Conservation (phyloP, 2,797 vertebrate species). For the Centroberyx gerrardi region DNA sequence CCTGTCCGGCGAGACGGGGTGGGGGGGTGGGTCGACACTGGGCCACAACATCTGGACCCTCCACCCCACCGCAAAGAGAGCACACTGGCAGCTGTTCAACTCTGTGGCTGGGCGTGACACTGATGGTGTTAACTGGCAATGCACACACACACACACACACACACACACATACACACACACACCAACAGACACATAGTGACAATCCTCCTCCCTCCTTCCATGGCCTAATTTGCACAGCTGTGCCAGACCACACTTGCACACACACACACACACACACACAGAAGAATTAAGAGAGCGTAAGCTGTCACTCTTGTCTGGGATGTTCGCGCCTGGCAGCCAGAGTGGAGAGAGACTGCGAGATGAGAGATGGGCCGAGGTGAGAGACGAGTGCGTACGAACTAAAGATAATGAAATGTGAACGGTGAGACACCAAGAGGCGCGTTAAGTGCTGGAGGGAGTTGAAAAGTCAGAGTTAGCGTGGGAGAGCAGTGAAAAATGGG, state of each 20-base stretch:
- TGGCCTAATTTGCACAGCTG: constrained; percentile 90
- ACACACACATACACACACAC: constrained; percentile 18
- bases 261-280: constrained; percentile 23
- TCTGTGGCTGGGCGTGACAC: constrained; percentile 88
- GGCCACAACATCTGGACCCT: constrained; percentile 73
- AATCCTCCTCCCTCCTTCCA: constrained; percentile 77
- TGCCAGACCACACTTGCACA: constrained; percentile 45
- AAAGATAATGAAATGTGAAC: constrained; percentile 70
- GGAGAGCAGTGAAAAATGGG: constrained; percentile 38
- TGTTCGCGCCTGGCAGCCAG: constrained; percentile 50
- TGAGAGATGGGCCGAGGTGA: constrained; percentile 45
- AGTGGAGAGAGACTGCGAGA: constrained; percentile 26
- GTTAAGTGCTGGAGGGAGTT: constrained; percentile 71
- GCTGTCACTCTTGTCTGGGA: constrained; percentile 42
- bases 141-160: constrained; percentile 41
- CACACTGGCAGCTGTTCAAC: constrained; percentile 92
- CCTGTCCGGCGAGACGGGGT: constrained; percentile 76
- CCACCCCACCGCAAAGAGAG: constrained; percentile 77
- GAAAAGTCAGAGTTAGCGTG: constrained; percentile 44
- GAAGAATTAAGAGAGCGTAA: constrained; percentile 37
- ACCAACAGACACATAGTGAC: constrained; percentile 39
- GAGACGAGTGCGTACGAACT: constrained; percentile 23
- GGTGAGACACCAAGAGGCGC: constrained; percentile 50
- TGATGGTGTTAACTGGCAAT: constrained; percentile 92
- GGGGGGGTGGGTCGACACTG: constrained; percentile 17